Percentiles rank a stretch among this genome's conserved stretches.
Conservation (phyloP, 2,888 invertebrate species). For the Eristalinus aeneus region DNA sequence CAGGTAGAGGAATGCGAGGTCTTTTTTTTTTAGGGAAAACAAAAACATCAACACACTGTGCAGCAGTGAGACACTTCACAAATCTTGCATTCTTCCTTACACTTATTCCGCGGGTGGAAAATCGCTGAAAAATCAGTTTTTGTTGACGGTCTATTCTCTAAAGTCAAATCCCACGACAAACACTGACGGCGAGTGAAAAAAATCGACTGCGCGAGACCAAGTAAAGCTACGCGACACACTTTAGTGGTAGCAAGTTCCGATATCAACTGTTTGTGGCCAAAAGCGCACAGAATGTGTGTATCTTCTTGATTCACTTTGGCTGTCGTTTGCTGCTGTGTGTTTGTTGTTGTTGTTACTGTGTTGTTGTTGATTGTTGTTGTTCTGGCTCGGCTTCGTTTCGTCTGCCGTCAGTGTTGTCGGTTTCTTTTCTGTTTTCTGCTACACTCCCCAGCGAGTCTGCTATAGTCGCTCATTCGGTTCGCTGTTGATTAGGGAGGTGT, state of each 20-base stretch:
- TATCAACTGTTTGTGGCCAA: conserved; percentile 71
- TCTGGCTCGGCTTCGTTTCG: conserved; percentile 11
- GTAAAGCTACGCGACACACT: conserved; percentile 66
- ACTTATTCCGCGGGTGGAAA: conserved; percentile 14
- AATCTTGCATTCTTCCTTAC: conserved; percentile 4
- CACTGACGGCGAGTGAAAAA: neutral
- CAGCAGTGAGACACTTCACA: conserved; percentile 8
- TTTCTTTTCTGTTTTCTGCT: conserved; percentile 7
- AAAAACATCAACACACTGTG: conserved; percentile 54
- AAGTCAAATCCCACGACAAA: conserved; percentile 14
- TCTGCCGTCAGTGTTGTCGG: conserved; percentile 52
- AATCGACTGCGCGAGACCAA: conserved; percentile 19
- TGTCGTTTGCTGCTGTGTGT: conserved; percentile 48
- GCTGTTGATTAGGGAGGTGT: neutral
- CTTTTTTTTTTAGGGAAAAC: neutral
- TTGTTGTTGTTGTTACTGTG: conserved; percentile 37
- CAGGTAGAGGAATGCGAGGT: neutral
- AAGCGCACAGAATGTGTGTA: conserved; percentile 70
- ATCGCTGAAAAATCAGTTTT: conserved; percentile 25
- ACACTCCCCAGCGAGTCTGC: neutral
- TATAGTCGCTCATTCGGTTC: neutral
- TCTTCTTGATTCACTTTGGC: conserved; percentile 69
- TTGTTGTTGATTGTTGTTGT: conserved; percentile 24
- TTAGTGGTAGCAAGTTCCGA: conserved; percentile 69
- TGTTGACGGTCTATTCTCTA: neutral